A percentile compares a stretch with the other conserved stretches of the same genome.
Conservation (phyloP, 2,888 invertebrate genomes). For the Pollenia amentaria region DNA sequence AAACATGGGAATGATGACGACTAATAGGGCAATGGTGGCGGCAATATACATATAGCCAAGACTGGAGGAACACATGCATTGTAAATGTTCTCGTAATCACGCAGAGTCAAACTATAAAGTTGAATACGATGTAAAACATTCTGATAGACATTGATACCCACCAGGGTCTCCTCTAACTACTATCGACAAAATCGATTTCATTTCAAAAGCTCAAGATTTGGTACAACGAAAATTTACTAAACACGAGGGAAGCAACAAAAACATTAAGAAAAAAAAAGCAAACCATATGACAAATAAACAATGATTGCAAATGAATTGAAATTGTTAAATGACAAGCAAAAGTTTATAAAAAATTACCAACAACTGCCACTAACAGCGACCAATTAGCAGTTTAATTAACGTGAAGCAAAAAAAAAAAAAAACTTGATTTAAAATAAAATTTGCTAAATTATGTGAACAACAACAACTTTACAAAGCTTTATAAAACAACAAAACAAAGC, state of each 20-base stretch:
- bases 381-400: constrained; percentile 73
- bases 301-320: constrained; percentile 72
- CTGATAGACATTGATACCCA: constrained; percentile 46
- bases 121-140: constrained; percentile 55
- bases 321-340: constrained; percentile 67
- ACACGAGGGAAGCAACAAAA: constrained; percentile 26
- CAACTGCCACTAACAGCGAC: constrained; percentile 64
- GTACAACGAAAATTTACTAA: constrained; percentile 2
- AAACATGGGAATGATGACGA: constrained; percentile 4
- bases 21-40: neutral
- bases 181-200: constrained; percentile 17
- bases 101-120: constrained; percentile 50
- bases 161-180: constrained; percentile 25
- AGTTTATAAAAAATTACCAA: constrained; percentile 65
- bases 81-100: constrained; percentile 65
- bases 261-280: neutral
- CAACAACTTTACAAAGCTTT: constrained; percentile 26
- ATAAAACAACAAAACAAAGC: constrained; percentile 11
- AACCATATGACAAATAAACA: constrained; percentile 65
- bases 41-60: constrained; percentile 11
- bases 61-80: constrained; percentile 32
- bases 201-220: constrained; percentile 28
- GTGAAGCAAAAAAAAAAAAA: constrained; percentile 35
- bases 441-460: constrained; percentile 37
- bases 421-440: constrained; percentile 36